Conservation (phyloP, 1,140 invertebrate genomes). For the Hycleus cichorii region DNA sequence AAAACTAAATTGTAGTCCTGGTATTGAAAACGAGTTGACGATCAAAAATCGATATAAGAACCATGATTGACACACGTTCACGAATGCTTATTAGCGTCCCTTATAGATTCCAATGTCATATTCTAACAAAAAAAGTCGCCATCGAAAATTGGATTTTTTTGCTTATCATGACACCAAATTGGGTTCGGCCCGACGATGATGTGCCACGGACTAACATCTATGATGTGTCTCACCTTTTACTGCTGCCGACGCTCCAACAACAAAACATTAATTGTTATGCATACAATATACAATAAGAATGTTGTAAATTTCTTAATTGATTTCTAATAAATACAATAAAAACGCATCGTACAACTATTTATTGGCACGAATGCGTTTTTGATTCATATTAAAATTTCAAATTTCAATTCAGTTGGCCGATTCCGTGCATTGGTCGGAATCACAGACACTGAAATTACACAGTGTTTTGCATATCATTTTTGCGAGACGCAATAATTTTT, state of each 20-base stretch:
- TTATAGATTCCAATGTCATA: conserved; percentile 14
- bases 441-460: conserved; percentile 38
- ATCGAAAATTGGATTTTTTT: conserved; percentile 18
- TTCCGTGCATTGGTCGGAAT: conserved; percentile 34
- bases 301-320: too few species aligned
- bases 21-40: conserved; percentile 16
- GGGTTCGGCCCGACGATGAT: conserved; percentile 8
- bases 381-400: conserved; percentile 36
- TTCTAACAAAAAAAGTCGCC: conserved; percentile 17
- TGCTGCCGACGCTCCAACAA: conserved; percentile 7
- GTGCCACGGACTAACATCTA: conserved; percentile 5
- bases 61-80: conserved; percentile 15
- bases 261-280: too few species aligned
- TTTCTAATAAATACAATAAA: conserved; percentile 5
- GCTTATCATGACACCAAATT: conserved; percentile 17
- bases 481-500: conserved; percentile 36
- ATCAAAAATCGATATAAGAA: conserved; percentile 13
- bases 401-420: conserved; percentile 8
- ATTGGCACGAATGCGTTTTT: conserved; percentile 36
- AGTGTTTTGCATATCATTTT: conserved; percentile 40
- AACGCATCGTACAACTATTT: conserved; percentile 29
- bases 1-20: conserved; percentile 13
- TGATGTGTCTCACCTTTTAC: conserved; percentile 6
- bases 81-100: conserved; percentile 15
- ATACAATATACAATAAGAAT: too few species aligned